Evolutionary conservation across 2,888 invertebrate genomes (phyloP), one percentile per base, ranked within the genome.

Genomic region (Lasioglossum leucozonium): DNA sequence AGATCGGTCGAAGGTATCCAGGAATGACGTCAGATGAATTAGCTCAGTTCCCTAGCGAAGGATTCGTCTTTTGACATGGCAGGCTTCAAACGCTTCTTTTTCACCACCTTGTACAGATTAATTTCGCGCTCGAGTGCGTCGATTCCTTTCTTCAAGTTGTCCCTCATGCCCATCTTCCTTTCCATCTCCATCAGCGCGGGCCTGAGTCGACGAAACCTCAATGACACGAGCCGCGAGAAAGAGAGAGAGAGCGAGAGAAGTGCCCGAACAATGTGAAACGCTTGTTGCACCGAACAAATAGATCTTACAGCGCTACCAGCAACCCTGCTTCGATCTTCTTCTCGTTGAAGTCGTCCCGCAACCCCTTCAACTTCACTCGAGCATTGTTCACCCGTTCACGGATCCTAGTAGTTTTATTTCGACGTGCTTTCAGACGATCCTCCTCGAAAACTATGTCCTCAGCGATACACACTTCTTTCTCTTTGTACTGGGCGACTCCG

Each of bases 101-200:
- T 79, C 71, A 47, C 67, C 18, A 44, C 67, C 11, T 34, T 67
- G 76, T 74, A 73, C 42, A 69, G 72, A 42, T 74, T 69, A 26
- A 91, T 82, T 73, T 88, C 79, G 4, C 22, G 51, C 40, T 88
- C 73, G 34, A 89, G 77, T 37, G 44, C 26, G 44, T 76, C 74
- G 69, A 91, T 89, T 40, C 87, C 85, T 51, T 72, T 26, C 51
- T 74, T 88, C 74, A 91, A 73, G n/a, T 82, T 76, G 47, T 89
- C 82, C 47, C 87, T 86, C 73, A 18, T 62, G 67, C 78, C 84
- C 82, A 87, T 87, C 58, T 72, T 88, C 69, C 72, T 85, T 77
- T 93, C 92, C 93, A 91, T 93, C 77, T 91, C 89, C 6, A 85
- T 79, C 55, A 90, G 71, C 73, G 84, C 84, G 42, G 88, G 84